Percentiles rank a stretch among this genome's conserved stretches.
These are phyloP conservation scores for Thamnophis elegans DNA, from an alignment of 2,797 vertebrate species.

Conservation along the genomic window DNA sequence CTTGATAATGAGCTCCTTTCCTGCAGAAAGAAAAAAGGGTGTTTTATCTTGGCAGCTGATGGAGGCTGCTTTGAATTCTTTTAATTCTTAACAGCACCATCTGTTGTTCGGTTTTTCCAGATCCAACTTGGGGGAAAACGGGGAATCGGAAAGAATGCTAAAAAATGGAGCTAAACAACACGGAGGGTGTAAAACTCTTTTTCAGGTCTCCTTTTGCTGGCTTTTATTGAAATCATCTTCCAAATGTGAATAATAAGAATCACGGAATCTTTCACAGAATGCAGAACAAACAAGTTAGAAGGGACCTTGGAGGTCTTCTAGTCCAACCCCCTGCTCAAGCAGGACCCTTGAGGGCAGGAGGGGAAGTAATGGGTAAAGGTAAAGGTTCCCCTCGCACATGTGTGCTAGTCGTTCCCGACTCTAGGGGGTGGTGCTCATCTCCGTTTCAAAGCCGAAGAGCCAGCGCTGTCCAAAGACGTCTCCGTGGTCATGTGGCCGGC, in stretches of 20 bases:
- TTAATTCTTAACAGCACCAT: slow-evolving; percentile 69
- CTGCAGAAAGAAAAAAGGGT: slow-evolving; percentile 54
- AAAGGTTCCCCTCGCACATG: too few species aligned
- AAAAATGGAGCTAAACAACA: background rate
- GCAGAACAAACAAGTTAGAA: background rate
- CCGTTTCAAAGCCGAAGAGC: too few species aligned
- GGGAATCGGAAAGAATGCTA: slow-evolving; percentile 4
- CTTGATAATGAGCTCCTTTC: slow-evolving; percentile 70
- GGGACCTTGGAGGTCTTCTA: too few species aligned
- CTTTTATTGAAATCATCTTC: background rate
- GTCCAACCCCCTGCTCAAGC: too few species aligned
- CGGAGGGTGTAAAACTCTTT: background rate
- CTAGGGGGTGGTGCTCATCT: too few species aligned
- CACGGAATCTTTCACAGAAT: background rate
- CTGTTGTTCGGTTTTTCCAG: slow-evolving; percentile 60
- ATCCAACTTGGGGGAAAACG: background rate
- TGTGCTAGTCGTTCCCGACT: too few species aligned
- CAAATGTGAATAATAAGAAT: background rate
- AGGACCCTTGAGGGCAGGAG: too few species aligned
- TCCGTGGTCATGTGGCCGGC: too few species aligned
- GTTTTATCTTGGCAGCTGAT: slow-evolving; percentile 68
- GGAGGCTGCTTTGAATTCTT: slow-evolving; percentile 67
- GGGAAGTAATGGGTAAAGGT: too few species aligned
- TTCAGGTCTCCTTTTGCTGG: background rate
- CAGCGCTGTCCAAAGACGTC: too few species aligned